These are phyloP conservation scores for Pogonomyrmex barbatus DNA, from an alignment of 1,140 invertebrate species.

Conservation along the genomic window DNA sequence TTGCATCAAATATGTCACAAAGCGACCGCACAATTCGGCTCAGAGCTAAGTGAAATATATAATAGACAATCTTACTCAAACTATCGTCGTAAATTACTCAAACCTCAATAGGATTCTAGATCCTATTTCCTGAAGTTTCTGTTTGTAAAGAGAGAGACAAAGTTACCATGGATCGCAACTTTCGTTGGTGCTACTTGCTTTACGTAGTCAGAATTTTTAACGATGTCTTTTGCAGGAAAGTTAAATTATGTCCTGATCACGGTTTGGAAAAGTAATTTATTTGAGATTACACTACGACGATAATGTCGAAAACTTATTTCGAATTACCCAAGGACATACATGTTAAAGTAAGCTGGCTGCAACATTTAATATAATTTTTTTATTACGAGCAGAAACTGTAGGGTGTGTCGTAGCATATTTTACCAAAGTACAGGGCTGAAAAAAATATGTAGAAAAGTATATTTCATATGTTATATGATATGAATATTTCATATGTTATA, in stretches of 20 bases:
- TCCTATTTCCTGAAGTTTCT: conserved; percentile 37
- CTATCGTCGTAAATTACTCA: conserved; percentile 26
- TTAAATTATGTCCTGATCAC: conserved; percentile 30
- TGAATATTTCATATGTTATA: neutral
- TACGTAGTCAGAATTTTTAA: conserved; percentile 34
- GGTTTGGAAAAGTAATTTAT: conserved; percentile 21
- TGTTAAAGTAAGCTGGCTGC: neutral
- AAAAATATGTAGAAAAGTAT: neutral
- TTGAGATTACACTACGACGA: conserved; percentile 18
- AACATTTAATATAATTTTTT: neutral
- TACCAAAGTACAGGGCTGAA: neutral
- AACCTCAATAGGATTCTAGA: conserved; percentile 7
- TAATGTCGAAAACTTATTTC: conserved; percentile 29
- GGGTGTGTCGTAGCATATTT: neutral
- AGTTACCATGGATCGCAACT: neutral
- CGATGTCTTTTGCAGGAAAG: conserved; percentile 25
- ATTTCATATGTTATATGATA: neutral
- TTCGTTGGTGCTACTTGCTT: neutral
- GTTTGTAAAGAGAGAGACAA: conserved; percentile 8
- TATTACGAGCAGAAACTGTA: neutral
- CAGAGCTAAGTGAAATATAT: neutral
- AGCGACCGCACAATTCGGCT: conserved; percentile 18
- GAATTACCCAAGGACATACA: neutral
- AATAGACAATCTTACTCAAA: conserved; percentile 46
- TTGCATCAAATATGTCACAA: conserved; percentile 40